Evolutionary conservation across 2,888 invertebrate genomes (phyloP).

Genomic region (Melanchra persicariae): DNA sequence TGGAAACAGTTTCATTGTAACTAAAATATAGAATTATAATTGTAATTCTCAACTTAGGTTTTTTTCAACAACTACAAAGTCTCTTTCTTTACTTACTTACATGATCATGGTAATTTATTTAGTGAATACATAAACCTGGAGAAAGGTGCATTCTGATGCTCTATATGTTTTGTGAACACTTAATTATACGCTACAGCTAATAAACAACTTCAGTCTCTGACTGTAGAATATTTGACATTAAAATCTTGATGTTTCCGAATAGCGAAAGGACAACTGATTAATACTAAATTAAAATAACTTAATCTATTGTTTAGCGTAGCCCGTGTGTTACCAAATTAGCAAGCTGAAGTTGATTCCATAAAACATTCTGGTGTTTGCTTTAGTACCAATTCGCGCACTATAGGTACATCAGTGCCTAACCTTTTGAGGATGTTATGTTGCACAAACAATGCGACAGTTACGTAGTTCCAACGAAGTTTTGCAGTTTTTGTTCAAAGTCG

Average conservation of each 20-base stretch:
- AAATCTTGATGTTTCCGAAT: neutral
- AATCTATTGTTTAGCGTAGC: neutral
- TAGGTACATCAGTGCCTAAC: neutral
- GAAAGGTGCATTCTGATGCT: neutral
- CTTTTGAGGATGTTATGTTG: neutral
- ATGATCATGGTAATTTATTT: neutral
- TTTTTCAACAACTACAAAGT: no score
- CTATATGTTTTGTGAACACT: conserved; percentile 7
- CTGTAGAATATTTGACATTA: neutral
- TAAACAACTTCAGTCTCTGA: neutral
- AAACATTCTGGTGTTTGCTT: neutral
- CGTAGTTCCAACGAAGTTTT: neutral
- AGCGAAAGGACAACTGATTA: neutral
- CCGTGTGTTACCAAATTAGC: neutral
- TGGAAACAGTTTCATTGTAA: no score
- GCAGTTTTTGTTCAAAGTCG: neutral
- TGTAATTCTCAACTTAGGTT: no score
- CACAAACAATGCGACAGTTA: neutral
- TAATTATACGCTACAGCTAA: neutral
- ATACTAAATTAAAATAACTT: conserved; percentile 4
- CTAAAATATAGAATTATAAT: no score
- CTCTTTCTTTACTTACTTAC: neutral
- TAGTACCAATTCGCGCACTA: neutral
- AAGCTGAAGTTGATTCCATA: neutral
- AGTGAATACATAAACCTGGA: neutral